Conservation (phyloP, 2,797 vertebrate genomes). For the Poecilia gillii region DNA sequence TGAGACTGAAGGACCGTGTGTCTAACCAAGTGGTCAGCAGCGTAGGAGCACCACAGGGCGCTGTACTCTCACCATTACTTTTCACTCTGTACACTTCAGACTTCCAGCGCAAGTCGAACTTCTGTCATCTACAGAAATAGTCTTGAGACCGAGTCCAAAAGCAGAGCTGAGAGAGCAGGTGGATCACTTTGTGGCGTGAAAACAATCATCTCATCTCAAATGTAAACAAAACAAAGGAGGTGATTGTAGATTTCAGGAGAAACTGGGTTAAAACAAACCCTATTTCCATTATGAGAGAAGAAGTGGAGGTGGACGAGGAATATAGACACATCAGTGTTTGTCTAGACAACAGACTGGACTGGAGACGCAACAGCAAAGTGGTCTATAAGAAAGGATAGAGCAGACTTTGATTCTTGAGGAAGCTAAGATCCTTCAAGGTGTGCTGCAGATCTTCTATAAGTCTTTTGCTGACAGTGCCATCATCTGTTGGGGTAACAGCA, state of each 20-base stretch:
- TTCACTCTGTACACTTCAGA: neutral
- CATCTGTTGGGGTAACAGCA: no score
- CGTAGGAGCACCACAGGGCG: neutral
- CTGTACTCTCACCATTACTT: neutral
- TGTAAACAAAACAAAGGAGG: neutral
- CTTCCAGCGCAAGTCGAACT: neutral
- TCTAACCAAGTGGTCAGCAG: neutral
- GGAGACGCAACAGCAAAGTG: no score
- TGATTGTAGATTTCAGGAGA: neutral
- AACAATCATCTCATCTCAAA: neutral
- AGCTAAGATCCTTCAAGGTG: no score
- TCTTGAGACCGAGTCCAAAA: neutral
- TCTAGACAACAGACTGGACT: no score
- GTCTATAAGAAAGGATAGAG: no score
- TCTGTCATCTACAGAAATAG: neutral
- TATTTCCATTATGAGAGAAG: no score
- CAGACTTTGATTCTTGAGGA: no score
- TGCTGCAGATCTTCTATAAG: no score
- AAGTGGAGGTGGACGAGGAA: no score
- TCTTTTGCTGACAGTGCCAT: no score
- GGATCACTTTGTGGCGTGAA: neutral
- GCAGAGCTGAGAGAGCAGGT: neutral
- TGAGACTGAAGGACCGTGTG: neutral
- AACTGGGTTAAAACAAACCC: no score
- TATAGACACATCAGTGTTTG: no score